Base-by-base conservation (phyloP, 2,888 invertebrate species). In the Terebella lapidaria region DNA sequence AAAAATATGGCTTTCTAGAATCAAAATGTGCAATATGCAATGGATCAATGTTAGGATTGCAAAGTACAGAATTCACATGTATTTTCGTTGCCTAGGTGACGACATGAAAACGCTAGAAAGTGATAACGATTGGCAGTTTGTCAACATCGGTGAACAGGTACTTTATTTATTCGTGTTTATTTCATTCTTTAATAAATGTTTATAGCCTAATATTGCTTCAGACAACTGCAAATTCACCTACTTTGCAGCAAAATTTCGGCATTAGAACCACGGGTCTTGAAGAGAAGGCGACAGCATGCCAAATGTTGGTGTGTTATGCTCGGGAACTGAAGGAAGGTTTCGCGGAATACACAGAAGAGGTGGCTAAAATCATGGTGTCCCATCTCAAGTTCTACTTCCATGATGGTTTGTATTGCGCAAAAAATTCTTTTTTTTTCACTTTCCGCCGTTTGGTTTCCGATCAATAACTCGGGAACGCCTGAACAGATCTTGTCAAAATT, bases 271-370 rank as follows among this genome's bases (percentile, higher is more conserved):
- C 92, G 56, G 92, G 94, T 67, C 83, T 95, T 59, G 95, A 96
- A 82, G 95, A 96, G 80, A 96, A 95, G 79, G 92, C 94, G 0
- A 92, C 92, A 1, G 95, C 95, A 0, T 95, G 94, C 79, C 92
- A 93, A 81, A 95, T 95, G 94, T 83, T 95, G 59, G 93, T 94
- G 10, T 94, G 94, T 79, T 95, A 94, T 76, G 94, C 94, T 0
- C 86, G 92, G 28, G 94, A 95, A 80, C 84, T 95, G 60, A 94
- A 94, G 77, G 92, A 92, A 72, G 90, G 89, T 2, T 86, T 91
- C 85, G 87, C 76, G 74, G 87, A 82, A 74, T 91, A 83, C 74
- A 88, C 90, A 2, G 91, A 92, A 77, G 88, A 82, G 62, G 83
- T 83, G 3, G 78, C 82, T 35, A 76, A 79, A 56, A 73, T 84